Evolutionary conservation across 2,113 vertebrate species (phyloP).

Genomic region (Fulmarus glacialis): DNA sequence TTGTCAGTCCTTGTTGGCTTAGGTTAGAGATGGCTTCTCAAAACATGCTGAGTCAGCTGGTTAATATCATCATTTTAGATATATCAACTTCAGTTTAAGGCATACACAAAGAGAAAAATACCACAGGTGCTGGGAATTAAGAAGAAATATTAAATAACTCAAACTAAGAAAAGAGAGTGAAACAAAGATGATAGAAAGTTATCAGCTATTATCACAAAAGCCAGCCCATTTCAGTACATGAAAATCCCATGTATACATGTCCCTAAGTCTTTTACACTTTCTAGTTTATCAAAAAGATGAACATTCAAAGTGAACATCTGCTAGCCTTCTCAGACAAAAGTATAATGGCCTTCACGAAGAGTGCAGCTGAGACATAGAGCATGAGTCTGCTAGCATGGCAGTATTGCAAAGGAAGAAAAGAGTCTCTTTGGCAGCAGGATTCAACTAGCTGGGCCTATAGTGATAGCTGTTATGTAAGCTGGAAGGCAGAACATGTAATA

Average conservation of each 20-base stretch:
- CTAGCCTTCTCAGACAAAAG: not conserved
- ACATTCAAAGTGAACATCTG: not conserved
- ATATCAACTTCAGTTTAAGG: not conserved
- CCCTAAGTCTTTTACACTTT: not conserved
- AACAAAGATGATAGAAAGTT: not conserved
- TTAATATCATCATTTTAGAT: not conserved
- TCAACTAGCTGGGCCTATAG: not conserved
- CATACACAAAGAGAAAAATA: not conserved
- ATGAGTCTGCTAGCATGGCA: not conserved
- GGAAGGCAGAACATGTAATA: not conserved
- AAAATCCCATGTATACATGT: not conserved
- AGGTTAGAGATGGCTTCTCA: not conserved
- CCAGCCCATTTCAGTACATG: not conserved
- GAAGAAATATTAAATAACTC: not conserved
- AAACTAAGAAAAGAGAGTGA: not conserved
- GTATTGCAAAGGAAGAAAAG: not conserved
- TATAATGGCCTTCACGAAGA: not conserved
- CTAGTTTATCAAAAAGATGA: not conserved
- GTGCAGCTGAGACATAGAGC: not conserved
- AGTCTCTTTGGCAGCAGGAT: not conserved
- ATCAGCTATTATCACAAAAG: not conserved
- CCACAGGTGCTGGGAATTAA: not conserved
- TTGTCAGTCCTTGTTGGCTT: slow-evolving; percentile 15
- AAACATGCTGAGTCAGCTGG: not conserved
- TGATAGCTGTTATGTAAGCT: not conserved